These are phyloP conservation scores for Egretta garzetta DNA, from an alignment of 2,113 vertebrate species.

Conservation along the genomic window DNA sequence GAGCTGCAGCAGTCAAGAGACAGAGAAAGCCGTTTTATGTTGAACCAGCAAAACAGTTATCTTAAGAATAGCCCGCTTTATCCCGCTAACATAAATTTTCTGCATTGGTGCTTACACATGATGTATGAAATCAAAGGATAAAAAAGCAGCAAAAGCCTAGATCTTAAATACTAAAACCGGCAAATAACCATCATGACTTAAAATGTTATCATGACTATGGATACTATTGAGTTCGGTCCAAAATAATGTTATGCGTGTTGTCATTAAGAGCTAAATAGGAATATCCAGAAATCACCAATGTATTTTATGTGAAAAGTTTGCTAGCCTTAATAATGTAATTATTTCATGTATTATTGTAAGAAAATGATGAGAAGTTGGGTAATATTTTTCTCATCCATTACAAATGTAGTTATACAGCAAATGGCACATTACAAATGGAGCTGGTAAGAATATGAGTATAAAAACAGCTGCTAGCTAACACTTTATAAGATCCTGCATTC, in stretches of 20 bases:
- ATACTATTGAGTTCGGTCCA: neutral
- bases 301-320: neutral
- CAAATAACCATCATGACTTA: neutral
- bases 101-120: neutral
- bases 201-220: neutral
- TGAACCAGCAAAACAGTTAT: neutral
- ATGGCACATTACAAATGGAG: neutral
- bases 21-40: constrained; percentile 31
- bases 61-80: neutral
- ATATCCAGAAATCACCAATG: neutral
- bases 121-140: neutral
- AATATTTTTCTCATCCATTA: neutral
- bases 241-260: neutral
- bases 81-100: neutral
- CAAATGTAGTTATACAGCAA: neutral
- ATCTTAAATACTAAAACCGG: neutral
- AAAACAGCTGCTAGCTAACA: neutral
- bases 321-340: neutral
- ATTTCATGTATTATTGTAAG: neutral
- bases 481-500: neutral
- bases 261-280: neutral
- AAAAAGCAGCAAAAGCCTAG: neutral
- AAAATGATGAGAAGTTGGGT: neutral
- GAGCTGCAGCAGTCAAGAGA: neutral
- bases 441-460: neutral